These are phyloP conservation scores for Scaeva pyrastri DNA, from an alignment of 2,888 invertebrate genomes.

Conservation along the genomic window DNA sequence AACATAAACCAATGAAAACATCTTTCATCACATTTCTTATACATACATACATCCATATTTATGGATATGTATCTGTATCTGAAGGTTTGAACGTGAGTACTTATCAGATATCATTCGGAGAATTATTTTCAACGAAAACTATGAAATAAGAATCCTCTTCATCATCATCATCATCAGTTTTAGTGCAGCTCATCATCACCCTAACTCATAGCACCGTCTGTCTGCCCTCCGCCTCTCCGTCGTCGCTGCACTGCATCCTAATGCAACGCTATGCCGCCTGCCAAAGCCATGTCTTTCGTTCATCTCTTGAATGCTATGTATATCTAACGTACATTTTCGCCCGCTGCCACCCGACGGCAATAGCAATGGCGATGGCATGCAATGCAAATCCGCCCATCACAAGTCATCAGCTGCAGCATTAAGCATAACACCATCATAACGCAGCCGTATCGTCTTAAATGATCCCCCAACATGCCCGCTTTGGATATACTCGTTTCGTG, in stretches of 20 bases:
- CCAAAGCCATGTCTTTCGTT: slow-evolving; percentile 8
- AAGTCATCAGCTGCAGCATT: slow-evolving; percentile 75
- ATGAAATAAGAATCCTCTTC: slow-evolving; percentile 68
- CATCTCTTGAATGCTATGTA: not conserved
- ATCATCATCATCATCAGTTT: slow-evolving; percentile 61
- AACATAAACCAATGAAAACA: slow-evolving; percentile 45
- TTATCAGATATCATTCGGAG: slow-evolving; percentile 63
- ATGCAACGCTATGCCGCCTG: not conserved
- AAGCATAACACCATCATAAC: slow-evolving; percentile 66
- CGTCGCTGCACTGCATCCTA: not conserved
- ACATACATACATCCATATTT: too few species aligned
- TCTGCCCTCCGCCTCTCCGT: not conserved
- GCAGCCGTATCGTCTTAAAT: slow-evolving; percentile 60
- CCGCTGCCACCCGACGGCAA: slow-evolving; percentile 15
- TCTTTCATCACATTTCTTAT: slow-evolving; percentile 60
- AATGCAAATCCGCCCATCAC: slow-evolving; percentile 50
- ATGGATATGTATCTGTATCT: too few species aligned
- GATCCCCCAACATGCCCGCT: slow-evolving; percentile 52
- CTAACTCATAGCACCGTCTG: slow-evolving; percentile 8
- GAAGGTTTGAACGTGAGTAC: slow-evolving; percentile 20
- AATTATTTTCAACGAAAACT: slow-evolving; percentile 61
- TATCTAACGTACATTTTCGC: not conserved
- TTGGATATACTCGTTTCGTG: too few species aligned
- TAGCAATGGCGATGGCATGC: slow-evolving; percentile 1
- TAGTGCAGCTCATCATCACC: slow-evolving; percentile 18